These are phyloP conservation scores for Rhinatrema bivittatum DNA, from an alignment of 2,797 vertebrate species.

Conservation along the genomic window DNA sequence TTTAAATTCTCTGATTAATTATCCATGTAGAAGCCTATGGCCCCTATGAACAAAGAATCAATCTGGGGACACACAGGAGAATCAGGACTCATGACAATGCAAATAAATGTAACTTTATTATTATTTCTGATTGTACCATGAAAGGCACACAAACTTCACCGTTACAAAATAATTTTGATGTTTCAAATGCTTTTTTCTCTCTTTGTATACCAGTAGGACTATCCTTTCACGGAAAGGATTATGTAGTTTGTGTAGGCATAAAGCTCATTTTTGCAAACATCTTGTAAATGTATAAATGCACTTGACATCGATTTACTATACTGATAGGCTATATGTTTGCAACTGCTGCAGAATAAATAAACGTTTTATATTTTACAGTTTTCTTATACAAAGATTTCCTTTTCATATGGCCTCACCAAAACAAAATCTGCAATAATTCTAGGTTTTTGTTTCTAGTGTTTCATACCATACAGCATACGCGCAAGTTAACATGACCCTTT, in stretches of 20 bases:
- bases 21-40: rapidly evolving
- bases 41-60: too few species aligned
- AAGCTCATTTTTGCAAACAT: conserved; percentile 13
- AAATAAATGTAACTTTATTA: conserved; percentile 84
- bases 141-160: conserved; percentile 74
- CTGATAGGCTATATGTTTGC: conserved; percentile 3
- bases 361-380: conserved; percentile 12
- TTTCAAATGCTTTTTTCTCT: conserved; percentile 30
- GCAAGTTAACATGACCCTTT: background rate
- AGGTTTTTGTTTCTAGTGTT: background rate
- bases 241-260: conserved; percentile 45
- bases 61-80: too few species aligned
- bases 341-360: conserved; percentile 27
- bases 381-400: conserved; percentile 10
- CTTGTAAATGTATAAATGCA: background rate
- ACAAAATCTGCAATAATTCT: background rate
- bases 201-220: conserved; percentile 40
- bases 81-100: conserved; percentile 17
- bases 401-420: background rate
- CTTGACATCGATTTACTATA: conserved; percentile 1
- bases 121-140: conserved; percentile 65
- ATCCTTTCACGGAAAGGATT: conserved; percentile 97
- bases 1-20: too few species aligned
- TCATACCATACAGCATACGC: background rate
- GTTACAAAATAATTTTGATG: conserved; percentile 53